A percentile compares a stretch with the other conserved stretches of the same genome.
Conservation (phyloP, 1,140 invertebrate species). For the Drosophila ficusphila region DNA sequence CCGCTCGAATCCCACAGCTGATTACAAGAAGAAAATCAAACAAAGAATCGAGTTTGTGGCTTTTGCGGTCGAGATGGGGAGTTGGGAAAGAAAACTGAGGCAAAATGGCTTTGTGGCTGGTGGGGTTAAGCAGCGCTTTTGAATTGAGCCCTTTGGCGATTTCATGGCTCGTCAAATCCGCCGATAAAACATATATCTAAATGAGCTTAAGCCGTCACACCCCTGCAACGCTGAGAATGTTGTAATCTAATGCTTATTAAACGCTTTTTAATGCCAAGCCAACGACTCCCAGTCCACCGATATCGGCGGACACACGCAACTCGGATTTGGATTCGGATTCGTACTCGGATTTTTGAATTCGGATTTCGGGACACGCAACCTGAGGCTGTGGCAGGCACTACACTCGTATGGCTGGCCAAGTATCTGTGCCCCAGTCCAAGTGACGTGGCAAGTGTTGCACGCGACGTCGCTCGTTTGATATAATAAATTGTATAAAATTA, state of each 20-base stretch:
- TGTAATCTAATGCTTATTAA: constrained; percentile 83
- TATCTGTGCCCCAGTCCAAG: constrained; percentile 39
- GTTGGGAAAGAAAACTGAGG: constrained; percentile 22
- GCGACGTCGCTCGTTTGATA: constrained; percentile 59
- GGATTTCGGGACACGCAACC: constrained; percentile 65
- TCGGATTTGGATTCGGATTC: constrained; percentile 45
- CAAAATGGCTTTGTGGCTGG: constrained; percentile 29
- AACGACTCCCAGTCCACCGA: constrained; percentile 24
- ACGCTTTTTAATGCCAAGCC: constrained; percentile 75
- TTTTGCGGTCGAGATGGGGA: constrained; percentile 24
- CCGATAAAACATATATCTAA: constrained; percentile 49
- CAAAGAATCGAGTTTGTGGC: constrained; percentile 40
- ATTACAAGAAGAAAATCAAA: constrained; percentile 37
- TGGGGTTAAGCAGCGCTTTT: constrained; percentile 11
- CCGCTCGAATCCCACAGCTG: constrained; percentile 15
- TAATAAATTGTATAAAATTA: constrained; percentile 83
- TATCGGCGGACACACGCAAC: constrained; percentile 52
- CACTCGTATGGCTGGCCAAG: no score
- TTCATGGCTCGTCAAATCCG: constrained; percentile 34
- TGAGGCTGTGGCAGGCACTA: constrained; percentile 16
- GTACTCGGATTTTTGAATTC: constrained; percentile 33
- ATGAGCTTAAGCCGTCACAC: constrained; percentile 43
- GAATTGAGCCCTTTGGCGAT: constrained; percentile 5
- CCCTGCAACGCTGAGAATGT: constrained; percentile 34
- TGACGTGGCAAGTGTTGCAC: constrained; percentile 80